A percentile compares a stretch with the other conserved stretches of the same genome.
Conservation (phyloP, 2,797 vertebrate species). For the Mormyrops boulengeri region DNA sequence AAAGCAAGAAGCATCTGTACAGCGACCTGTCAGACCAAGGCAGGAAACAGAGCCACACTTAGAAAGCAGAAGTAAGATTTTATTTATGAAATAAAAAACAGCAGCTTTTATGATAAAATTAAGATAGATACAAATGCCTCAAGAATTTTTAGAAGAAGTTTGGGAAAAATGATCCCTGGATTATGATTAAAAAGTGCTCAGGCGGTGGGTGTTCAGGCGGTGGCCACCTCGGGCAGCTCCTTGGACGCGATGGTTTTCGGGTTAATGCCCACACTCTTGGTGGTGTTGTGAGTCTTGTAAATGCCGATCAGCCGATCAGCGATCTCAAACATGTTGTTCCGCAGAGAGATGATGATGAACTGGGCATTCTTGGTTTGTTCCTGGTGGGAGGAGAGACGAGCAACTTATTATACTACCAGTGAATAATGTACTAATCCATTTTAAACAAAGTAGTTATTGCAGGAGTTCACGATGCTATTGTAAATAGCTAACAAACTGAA, state of each 20-base stretch:
- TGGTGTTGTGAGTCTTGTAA: constrained; percentile 91
- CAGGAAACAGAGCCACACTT: not conserved
- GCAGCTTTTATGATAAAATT: constrained; percentile 39
- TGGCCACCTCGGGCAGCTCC: constrained; percentile 50
- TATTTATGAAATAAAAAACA: constrained; percentile 41
- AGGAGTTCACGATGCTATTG: not conserved
- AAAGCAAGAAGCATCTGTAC: not conserved
- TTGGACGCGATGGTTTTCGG: constrained; percentile 80
- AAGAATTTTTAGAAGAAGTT: constrained; percentile 5
- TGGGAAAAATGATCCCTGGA: not conserved
- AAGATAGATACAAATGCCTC: not conserved
- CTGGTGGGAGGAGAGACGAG: constrained; percentile 57
- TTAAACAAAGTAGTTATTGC: not conserved
- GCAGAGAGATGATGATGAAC: constrained; percentile 95
- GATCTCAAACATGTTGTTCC: constrained; percentile 99
- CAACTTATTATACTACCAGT: not conserved
- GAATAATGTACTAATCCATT: not conserved
- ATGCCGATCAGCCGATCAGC: constrained; percentile 92
- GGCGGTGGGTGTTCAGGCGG: constrained; percentile 15
- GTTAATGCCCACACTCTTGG: constrained; percentile 86
- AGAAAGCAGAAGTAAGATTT: constrained; percentile 19
- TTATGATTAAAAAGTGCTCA: not conserved
- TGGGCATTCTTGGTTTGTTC: constrained; percentile 98
- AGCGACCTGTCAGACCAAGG: not conserved
- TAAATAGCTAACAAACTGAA: not conserved